Evolutionary conservation across 2,888 invertebrate genomes (phyloP), one percentile per base, ranked within the genome.

Genomic region (Tetrapedia diversipes): DNA sequence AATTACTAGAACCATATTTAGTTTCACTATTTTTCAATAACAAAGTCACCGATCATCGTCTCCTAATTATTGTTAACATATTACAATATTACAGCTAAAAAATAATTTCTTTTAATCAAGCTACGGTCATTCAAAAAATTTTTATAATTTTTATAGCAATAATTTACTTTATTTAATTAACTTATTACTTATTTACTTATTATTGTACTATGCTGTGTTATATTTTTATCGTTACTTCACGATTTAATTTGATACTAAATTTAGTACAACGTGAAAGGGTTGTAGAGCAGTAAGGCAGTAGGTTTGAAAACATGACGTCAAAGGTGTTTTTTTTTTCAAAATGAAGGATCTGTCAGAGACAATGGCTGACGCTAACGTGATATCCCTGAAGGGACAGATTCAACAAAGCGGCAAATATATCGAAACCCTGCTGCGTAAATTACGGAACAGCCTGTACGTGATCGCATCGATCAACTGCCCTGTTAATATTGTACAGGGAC

Each of bases 391-490:
- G 59, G 22, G 29, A 4, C 22, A 19, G 16, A 51, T 37, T 27
- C 19, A 19, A 32, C 34, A 53, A 69, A 34, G 16, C n/a, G 10
- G 19, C n/a, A 37, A 63, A 63, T 45, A 22, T 22, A 29, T 45
- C 4, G 34, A 37, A 27, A 16, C 27, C 2, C 2, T 14, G 11
- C 4, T 22, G 19, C n/a, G 45, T 70, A 64, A 70, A 64, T 70
- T 64, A 47, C 29, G 19, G 24, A n/a, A 39, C n/a, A n/a, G 14
- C 19, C 37, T 39, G 47, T n/a, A 32, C 39, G 59, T 53, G 56
- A 61, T 60, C 56, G 61, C 41, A 69, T 74, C 57, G 51, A 71
- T 71, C 64, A 64, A 14, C n/a, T 19, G 4, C 22, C 41, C 47
- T 51, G 41, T 65, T 66, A 61, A 65, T 54, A 45, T 41, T n/a